Evolutionary conservation across 2,888 invertebrate genomes (phyloP).

Genomic region (Strigamia transsilvanica): DNA sequence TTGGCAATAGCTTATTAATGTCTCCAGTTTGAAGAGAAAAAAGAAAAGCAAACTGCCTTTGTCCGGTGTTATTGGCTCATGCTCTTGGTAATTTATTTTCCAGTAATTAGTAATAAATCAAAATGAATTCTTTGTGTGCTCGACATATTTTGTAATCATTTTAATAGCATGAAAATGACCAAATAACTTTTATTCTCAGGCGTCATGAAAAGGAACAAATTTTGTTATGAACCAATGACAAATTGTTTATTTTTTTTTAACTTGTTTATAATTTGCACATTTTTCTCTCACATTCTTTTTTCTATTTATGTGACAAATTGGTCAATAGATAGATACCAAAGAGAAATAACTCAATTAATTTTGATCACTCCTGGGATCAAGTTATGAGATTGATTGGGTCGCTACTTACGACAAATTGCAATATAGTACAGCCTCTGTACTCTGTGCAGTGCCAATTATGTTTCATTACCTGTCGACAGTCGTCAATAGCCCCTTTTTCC

Average conservation of each 20-base stretch:
- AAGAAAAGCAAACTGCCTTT: slow-evolving; percentile 11
- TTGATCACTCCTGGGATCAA: not conserved
- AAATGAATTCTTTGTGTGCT: slow-evolving; percentile 6
- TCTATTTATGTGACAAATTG: not conserved
- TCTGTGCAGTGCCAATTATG: not conserved
- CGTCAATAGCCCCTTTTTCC: not conserved
- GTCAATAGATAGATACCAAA: not conserved
- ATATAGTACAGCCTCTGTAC: not conserved
- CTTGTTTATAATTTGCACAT: not conserved
- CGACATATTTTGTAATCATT: slow-evolving; percentile 26
- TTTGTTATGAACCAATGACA: not conserved
- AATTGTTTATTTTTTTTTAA: not conserved
- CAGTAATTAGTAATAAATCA: slow-evolving; percentile 30
- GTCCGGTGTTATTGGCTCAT: slow-evolving; percentile 16
- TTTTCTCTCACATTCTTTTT: not conserved
- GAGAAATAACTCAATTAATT: not conserved
- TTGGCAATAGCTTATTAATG: slow-evolving; percentile 26
- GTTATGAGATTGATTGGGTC: slow-evolving; percentile 1
- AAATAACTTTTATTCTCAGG: not conserved
- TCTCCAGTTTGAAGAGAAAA: slow-evolving; percentile 2
- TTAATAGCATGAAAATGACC: slow-evolving; percentile 16
- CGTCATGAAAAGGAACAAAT: not conserved
- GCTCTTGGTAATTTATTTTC: slow-evolving; percentile 1
- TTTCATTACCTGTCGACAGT: not conserved
- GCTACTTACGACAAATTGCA: slow-evolving; percentile 9